Conservation (phyloP, 1,140 invertebrate species). For the Drosophila tropicalis region DNA sequence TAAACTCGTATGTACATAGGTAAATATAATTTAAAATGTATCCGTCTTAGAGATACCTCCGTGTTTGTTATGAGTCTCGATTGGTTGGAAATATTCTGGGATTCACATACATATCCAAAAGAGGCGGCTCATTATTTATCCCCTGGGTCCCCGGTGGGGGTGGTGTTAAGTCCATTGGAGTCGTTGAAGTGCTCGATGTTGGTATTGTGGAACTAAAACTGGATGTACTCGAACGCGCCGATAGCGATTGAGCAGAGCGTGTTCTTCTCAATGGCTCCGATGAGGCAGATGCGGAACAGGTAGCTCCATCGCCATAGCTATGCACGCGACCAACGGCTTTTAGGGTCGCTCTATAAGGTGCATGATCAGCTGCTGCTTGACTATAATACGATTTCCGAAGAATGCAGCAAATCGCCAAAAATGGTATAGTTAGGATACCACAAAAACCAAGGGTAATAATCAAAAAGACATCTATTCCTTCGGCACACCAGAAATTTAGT, state of each 20-base stretch:
- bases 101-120: constrained; percentile 58
- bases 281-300: constrained; percentile 17
- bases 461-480: constrained; percentile 83
- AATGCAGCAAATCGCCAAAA: constrained; percentile 70
- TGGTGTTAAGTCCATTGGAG: constrained; percentile 62
- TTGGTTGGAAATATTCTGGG: constrained; percentile 43
- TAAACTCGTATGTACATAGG: neutral
- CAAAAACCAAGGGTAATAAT: constrained; percentile 69
- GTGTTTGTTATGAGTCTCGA: constrained; percentile 32
- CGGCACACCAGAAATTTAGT: constrained; percentile 82
- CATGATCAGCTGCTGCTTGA: constrained; percentile 48
- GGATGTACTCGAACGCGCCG: constrained; percentile 57
- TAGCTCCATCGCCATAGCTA: constrained; percentile 58
- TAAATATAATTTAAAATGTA: constrained; percentile 11
- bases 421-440: constrained; percentile 70
- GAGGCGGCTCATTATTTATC: constrained; percentile 16
- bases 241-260: constrained; percentile 65
- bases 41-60: constrained; percentile 47
- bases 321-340: constrained; percentile 58
- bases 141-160: constrained; percentile 32
- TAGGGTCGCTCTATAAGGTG: constrained; percentile 42
- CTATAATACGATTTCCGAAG: constrained; percentile 71
- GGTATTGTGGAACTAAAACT: constrained; percentile 56
- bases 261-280: constrained; percentile 54
- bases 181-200: constrained; percentile 57